Evolutionary conservation across 2,113 vertebrate species (phyloP), one percentile per base, ranked within the genome.

Genomic region (Steatornis caripensis): DNA sequence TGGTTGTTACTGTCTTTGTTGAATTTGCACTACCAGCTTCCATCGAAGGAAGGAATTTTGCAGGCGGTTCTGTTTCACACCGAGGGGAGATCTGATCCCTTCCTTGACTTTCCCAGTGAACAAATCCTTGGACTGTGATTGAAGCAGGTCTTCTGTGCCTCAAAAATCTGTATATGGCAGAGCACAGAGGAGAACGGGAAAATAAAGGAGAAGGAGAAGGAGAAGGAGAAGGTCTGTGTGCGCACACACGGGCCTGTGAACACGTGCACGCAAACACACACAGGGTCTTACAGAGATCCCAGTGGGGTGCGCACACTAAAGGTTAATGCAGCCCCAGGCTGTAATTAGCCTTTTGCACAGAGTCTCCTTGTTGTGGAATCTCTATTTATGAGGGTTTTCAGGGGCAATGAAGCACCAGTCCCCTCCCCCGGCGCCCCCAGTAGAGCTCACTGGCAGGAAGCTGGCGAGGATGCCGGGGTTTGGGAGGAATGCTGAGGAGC

Each of bases 241-340:
- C 64, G 84, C 62, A 34, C 80, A 61, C 4, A 2, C 53, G 20
- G 66, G 78, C 82, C 54, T 5, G 4, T 69, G 76, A 95, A 48
- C 72, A 57, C 34, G 23, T 58, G 32, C 71, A 29, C 57, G 46
- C 24, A 30, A 4, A 79, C 61, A 60, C 70, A 37, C 41, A 71
- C 91, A 51, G 12, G 75, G 45, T 2, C 85, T 94, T 58, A 92
- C 79, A 95, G 79, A 94, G 91, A 62, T 96, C 92, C 86, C 96
- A 87, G 94, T 89, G 91, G 96, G 97, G 91, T 95, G 17, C 87
- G 89, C 91, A 87, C 94, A 89, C 80, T 95, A 97, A 96, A 97
- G 97, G 97, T 96, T 97, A 96, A 95, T 85, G 96, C 89, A 96
- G 97, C 97, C 97, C 92, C 95, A 97, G 97, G 97, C 96, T 97